These are phyloP conservation scores for Montipora foliosa DNA, from an alignment of 64 coral and sea anemone genomes.

Conservation along the genomic window DNA sequence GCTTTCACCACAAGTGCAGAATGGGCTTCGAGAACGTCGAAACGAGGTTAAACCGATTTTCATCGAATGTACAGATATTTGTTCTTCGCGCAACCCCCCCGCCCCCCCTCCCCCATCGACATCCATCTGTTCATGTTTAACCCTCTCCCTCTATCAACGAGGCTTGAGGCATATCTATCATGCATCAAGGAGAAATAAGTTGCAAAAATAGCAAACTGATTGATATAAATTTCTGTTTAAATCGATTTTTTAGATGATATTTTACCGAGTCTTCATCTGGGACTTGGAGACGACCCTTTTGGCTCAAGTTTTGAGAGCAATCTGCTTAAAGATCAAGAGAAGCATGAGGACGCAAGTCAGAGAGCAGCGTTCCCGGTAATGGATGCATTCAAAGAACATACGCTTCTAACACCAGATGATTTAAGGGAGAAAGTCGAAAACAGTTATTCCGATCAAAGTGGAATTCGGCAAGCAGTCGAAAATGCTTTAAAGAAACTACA, in stretches of 20 bases:
- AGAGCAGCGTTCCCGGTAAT: constrained; percentile 71
- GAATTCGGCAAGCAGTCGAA: constrained; percentile 46
- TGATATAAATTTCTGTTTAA: no score
- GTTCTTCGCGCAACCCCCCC: background rate
- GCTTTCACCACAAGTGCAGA: background rate
- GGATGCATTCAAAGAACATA: constrained; percentile 67
- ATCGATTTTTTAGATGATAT: constrained; percentile 34
- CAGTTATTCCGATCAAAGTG: constrained; percentile 28
- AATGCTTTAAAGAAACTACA: constrained; percentile 64
- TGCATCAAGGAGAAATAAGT: background rate
- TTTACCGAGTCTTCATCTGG: constrained; percentile 22
- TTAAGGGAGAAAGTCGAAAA: constrained; percentile 70
- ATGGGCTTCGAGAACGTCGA: background rate
- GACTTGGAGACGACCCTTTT: constrained; percentile 26
- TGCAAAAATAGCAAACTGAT: background rate
- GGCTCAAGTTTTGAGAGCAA: constrained; percentile 16
- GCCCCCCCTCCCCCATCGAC: no score
- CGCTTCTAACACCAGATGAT: constrained; percentile 46
- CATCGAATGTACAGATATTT: no score
- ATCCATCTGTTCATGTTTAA: background rate
- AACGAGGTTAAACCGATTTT: background rate
- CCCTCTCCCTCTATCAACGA: background rate
- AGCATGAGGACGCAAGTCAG: constrained; percentile 16
- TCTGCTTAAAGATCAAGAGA: background rate
- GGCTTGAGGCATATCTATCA: background rate